Conservation (phyloP, 2,888 invertebrate species). For the Suillia variegata region DNA sequence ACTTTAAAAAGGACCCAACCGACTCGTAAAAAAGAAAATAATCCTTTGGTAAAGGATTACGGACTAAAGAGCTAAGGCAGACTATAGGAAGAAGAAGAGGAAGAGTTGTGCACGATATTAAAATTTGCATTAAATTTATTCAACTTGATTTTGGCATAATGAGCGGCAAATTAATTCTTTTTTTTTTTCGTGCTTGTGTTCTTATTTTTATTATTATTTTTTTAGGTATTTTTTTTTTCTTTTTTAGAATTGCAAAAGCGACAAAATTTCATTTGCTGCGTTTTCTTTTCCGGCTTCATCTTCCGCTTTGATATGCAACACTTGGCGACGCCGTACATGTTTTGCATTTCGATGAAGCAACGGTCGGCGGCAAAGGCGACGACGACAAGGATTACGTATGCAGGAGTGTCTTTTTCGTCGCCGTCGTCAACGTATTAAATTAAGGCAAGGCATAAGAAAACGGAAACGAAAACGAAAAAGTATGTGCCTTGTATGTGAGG, state of each 20-base stretch:
- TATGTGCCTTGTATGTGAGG: too few relatives aligned
- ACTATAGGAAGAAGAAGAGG: too few relatives aligned
- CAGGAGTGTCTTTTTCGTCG: too few relatives aligned
- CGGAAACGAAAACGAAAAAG: too few relatives aligned
- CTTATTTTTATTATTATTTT: too few relatives aligned
- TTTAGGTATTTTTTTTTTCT: too few relatives aligned
- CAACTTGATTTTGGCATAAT: conserved; percentile 13
- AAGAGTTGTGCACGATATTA: not conserved
- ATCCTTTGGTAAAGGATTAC: too few relatives aligned
- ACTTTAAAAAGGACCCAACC: not conserved
- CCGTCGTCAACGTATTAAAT: too few relatives aligned
- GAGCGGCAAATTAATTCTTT: conserved; percentile 18
- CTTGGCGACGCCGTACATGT: conserved; percentile 17
- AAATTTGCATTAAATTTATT: conserved; percentile 15
- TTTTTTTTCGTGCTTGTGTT: too few relatives aligned
- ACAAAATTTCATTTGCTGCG: not conserved
- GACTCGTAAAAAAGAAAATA: too few relatives aligned
- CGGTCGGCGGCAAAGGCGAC: not conserved
- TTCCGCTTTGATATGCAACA: conserved; percentile 21
- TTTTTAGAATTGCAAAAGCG: not conserved
- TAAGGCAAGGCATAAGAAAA: too few relatives aligned
- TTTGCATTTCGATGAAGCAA: conserved; percentile 16
- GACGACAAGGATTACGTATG: not conserved
- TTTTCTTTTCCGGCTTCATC: not conserved
- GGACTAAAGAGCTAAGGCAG: too few relatives aligned